Percentiles rank a stretch among this genome's conserved stretches.
Conservation (phyloP, 1,140 invertebrate genomes). For the Apocrypta bakeri region DNA sequence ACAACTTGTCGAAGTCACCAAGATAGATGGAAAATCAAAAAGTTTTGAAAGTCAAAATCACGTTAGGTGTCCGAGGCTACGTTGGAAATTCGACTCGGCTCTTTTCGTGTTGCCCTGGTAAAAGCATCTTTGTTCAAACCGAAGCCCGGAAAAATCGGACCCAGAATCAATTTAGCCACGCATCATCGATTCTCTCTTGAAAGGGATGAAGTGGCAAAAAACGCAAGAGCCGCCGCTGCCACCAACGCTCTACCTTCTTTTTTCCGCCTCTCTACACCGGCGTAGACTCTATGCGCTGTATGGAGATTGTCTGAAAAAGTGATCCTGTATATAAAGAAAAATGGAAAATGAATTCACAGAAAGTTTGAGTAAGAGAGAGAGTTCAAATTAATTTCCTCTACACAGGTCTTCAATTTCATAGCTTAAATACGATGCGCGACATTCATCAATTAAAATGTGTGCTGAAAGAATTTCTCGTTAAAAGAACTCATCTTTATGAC, state of each 20-base stretch:
- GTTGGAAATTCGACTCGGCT: background rate
- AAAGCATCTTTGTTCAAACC: conserved; percentile 38
- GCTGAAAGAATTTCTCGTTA: no score
- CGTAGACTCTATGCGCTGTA: background rate
- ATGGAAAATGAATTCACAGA: background rate
- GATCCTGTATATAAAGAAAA: background rate
- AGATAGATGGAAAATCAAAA: conserved; percentile 1
- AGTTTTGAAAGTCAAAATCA: background rate
- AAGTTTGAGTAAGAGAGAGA: no score
- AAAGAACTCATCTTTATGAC: no score
- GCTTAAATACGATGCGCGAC: background rate
- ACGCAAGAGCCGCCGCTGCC: background rate
- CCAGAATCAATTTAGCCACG: conserved; percentile 38
- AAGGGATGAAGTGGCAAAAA: conserved; percentile 44
- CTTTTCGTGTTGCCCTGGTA: background rate
- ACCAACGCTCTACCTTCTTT: background rate
- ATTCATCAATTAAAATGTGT: background rate
- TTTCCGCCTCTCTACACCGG: conserved; percentile 5
- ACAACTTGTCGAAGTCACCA: background rate
- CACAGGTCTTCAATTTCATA: background rate
- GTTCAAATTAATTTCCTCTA: no score
- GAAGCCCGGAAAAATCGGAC: conserved; percentile 33
- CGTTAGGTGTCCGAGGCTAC: background rate
- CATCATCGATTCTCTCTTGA: conserved; percentile 35
- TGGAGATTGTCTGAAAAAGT: background rate